phyloP scores from a whole-genome alignment of 2,888 invertebrate genomes.

The Thymelicus sylvestris region DNA sequence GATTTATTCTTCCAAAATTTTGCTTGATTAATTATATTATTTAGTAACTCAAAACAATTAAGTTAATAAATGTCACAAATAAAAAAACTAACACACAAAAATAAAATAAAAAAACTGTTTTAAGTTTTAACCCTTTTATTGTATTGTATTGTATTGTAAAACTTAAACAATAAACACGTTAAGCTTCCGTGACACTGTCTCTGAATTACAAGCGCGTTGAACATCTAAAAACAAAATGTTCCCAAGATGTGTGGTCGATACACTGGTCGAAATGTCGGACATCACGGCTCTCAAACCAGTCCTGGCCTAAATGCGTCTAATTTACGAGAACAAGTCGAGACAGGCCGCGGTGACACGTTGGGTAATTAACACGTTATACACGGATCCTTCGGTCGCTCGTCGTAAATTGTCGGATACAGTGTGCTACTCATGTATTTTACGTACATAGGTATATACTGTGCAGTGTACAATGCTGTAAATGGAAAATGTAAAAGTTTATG shows the following conservation, averaged over 20 bases:
- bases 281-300: conserved; percentile 54
- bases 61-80: no score
- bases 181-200: not conserved
- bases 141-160: no score
- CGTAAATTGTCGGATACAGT: conserved; percentile 22
- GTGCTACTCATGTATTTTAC: not conserved
- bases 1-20: no score
- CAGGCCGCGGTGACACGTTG: conserved; percentile 34
- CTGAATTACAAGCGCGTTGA: not conserved
- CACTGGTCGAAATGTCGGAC: conserved; percentile 39
- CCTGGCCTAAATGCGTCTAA: conserved; percentile 45
- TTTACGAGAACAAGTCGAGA: conserved; percentile 41
- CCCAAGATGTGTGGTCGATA: conserved; percentile 17
- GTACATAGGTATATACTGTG: no score
- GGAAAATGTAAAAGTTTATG: no score
- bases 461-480: no score
- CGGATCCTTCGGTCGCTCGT: conserved; percentile 13
- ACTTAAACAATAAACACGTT: no score
- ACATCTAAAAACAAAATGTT: conserved; percentile 7
- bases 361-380: conserved; percentile 34
- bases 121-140: no score
- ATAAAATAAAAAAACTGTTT: no score
- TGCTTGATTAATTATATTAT: no score
- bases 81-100: no score
- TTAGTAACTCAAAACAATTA: no score